Evolutionary conservation across 2,888 invertebrate species (phyloP), one percentile per base, ranked within the genome.

Genomic region (Cloeon dipterum): DNA sequence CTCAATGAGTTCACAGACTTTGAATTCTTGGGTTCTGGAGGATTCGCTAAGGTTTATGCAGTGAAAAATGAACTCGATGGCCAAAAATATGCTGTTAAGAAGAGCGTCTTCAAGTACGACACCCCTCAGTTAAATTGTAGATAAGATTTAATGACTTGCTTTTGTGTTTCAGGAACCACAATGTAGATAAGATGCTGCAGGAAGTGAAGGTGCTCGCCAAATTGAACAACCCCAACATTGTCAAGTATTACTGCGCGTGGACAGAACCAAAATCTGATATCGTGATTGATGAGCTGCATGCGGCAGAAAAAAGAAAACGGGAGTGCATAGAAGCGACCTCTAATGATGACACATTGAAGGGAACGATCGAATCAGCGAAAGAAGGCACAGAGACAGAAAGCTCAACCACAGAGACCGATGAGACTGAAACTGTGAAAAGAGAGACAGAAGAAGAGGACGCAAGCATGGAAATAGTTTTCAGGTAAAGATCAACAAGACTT

Each of bases 161-260:
- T 35, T 25, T 23, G 19, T 20, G 74, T 26, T 60, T 58, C 41
- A 73, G 67, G n/a, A n/a, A n/a, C n/a, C n/a, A n/a, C n/a, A n/a
- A n/a, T n/a, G n/a, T n/a, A n/a, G n/a, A n/a, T n/a, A 8, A 5
- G n/a, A 29, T 29, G 16, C n/a, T 81, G 29, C 61, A 71, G 3
- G 82, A 83, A 63, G 82, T 81, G 1, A 77, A 78, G 56, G 76
- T 77, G 3, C 66, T 82, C 44, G 81, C 83, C 0, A 70, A 69
- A 47, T 57, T 82, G 19, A 74, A 76, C 49, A 82, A 82, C 57
- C 65, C 70, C 0, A 79, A 82, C 51, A 75, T 83, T 42, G 78
- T 83, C 4, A 70, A 76, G 17, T 83, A 82, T 49, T 81, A 82
- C 58, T 74, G 74, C 1, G 81, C 82, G 1, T 83, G 83, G 83